A percentile compares a stretch with the other conserved stretches of the same genome.
Evolutionary conservation across 2,888 invertebrate species (phyloP).

Genomic region (Rugalucina vietnamica): DNA sequence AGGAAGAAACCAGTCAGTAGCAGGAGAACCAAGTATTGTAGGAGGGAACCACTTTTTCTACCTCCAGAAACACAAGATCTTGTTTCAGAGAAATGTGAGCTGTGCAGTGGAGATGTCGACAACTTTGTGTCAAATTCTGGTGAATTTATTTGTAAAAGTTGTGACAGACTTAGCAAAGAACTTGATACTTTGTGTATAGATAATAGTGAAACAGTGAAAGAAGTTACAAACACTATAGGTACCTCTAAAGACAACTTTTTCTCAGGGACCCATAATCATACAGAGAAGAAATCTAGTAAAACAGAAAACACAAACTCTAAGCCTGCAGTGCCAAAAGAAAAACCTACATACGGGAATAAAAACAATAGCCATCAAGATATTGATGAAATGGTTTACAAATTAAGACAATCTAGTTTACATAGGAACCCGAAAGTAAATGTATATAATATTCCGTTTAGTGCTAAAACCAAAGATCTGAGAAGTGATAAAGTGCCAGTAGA

Average conservation of each 20-base stretch:
- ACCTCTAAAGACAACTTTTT: neutral
- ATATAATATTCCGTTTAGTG: neutral
- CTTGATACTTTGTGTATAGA: conserved; percentile 24
- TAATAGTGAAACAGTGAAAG: neutral
- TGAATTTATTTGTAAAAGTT: conserved; percentile 40
- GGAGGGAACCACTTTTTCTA: conserved; percentile 19
- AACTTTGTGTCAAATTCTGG: neutral
- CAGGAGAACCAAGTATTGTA: conserved; percentile 34
- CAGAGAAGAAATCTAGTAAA: neutral
- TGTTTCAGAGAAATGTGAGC: conserved; percentile 37
- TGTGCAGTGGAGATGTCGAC: conserved; percentile 41
- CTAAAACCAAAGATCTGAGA: neutral
- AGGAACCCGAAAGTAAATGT: neutral
- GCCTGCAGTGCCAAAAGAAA: neutral
- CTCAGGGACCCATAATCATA: neutral
- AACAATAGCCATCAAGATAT: neutral
- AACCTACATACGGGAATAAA: neutral
- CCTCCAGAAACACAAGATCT: conserved; percentile 26
- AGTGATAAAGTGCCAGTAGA: too few relatives aligned
- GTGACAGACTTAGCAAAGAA: conserved; percentile 48
- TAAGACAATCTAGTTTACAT: neutral
- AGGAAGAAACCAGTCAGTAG: neutral
- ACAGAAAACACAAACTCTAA: too few relatives aligned
- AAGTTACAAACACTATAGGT: neutral
- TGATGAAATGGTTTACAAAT: neutral